phyloP scores from a whole-genome alignment of 2,113 vertebrate species.

The Elachura formosa region DNA sequence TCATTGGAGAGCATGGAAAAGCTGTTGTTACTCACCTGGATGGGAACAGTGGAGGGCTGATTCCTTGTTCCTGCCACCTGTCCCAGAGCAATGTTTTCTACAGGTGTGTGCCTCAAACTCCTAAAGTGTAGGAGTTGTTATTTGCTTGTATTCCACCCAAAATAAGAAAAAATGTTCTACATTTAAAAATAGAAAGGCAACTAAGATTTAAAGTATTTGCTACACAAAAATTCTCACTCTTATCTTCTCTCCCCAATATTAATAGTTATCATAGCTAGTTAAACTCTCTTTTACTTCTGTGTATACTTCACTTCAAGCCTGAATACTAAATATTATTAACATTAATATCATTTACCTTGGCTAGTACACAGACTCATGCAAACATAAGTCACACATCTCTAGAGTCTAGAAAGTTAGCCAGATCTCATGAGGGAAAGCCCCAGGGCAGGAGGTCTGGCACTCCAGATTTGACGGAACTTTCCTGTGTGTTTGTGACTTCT shows the following conservation, averaged over 20 bases:
- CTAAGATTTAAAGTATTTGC: background rate
- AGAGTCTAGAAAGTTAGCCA: background rate
- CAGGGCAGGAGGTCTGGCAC: background rate
- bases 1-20: background rate
- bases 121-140: background rate
- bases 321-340: background rate
- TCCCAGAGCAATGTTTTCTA: background rate
- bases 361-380: background rate
- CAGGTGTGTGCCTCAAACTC: background rate
- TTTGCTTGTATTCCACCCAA: background rate
- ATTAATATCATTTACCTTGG: no score
- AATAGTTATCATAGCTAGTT: slow-evolving; percentile 2
- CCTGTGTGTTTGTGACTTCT: background rate
- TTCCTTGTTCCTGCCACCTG: background rate
- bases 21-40: background rate
- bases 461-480: background rate
- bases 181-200: background rate
- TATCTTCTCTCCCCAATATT: background rate
- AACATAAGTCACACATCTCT: background rate
- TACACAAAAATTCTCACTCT: background rate
- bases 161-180: background rate
- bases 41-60: background rate
- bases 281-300: background rate
- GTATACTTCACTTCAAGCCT: background rate
- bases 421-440: background rate